Conservation (phyloP, 1,140 invertebrate species). For the Contarinia nasturtii region DNA sequence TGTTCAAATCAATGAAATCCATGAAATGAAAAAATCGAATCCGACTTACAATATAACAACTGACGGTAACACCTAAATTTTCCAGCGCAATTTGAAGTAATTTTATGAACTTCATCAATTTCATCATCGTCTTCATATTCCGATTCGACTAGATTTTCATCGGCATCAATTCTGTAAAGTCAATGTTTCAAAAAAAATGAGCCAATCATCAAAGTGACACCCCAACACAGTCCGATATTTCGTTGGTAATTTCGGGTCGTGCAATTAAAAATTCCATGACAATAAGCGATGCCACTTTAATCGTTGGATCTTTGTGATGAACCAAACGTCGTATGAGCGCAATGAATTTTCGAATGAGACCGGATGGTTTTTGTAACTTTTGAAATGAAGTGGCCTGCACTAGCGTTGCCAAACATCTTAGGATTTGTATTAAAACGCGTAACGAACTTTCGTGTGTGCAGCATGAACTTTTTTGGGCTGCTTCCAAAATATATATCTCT, state of each 20-base stretch:
- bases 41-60: background rate
- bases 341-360: slow-evolving; percentile 49
- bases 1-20: too few relatives aligned
- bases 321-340: slow-evolving; percentile 44
- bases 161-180: slow-evolving; percentile 5
- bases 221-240: slow-evolving; percentile 32
- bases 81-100: slow-evolving; percentile 30
- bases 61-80: slow-evolving; percentile 25
- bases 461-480: too few relatives aligned
- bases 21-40: background rate
- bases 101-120: slow-evolving; percentile 3
- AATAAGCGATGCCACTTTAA: slow-evolving; percentile 54
- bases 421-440: slow-evolving; percentile 39
- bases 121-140: slow-evolving; percentile 9
- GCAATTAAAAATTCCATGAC: slow-evolving; percentile 55
- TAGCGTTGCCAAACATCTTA: slow-evolving; percentile 57
- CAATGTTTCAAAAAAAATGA: too few relatives aligned
- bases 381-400: slow-evolving; percentile 49
- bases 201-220: too few relatives aligned
- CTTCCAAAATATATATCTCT: too few relatives aligned
- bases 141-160: slow-evolving; percentile 14
- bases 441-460: slow-evolving; percentile 47
- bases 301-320: slow-evolving; percentile 49
- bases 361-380: slow-evolving; percentile 35
- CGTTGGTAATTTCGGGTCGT: slow-evolving; percentile 14